Percentiles rank a stretch among this genome's conserved stretches.
Evolutionary conservation across 2,888 invertebrate genomes (phyloP).

Genomic region (Sialis fuliginosa): DNA sequence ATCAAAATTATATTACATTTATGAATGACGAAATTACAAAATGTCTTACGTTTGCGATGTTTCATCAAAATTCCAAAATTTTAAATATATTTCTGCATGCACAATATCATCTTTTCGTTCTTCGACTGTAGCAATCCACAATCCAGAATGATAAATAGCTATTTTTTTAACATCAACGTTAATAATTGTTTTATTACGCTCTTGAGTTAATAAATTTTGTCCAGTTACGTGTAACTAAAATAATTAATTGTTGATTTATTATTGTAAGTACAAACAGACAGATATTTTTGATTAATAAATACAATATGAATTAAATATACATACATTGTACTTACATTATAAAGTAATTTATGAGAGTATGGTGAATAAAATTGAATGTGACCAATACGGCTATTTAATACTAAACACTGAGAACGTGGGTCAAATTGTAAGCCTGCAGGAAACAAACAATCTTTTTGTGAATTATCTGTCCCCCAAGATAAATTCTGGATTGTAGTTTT

Average conservation of each 20-base stretch:
- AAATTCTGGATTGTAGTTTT: constrained; percentile 48
- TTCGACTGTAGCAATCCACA: constrained; percentile 60
- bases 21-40: constrained; percentile 2
- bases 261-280: neutral
- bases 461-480: constrained; percentile 33
- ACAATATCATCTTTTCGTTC: constrained; percentile 37
- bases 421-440: constrained; percentile 39
- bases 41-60: constrained; percentile 36
- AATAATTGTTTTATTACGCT: constrained; percentile 35
- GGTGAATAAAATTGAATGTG: constrained; percentile 59
- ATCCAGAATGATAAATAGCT: constrained; percentile 44
- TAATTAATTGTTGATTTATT: neutral
- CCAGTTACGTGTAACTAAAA: constrained; percentile 49
- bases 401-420: constrained; percentile 42
- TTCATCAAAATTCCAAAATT: constrained; percentile 53
- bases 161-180: constrained; percentile 47
- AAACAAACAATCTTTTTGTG: constrained; percentile 30
- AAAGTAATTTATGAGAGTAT: constrained; percentile 42
- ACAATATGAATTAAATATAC: no score
- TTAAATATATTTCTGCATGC: constrained; percentile 44
- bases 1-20: neutral
- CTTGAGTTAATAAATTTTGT: constrained; percentile 49
- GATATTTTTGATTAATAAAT: neutral
- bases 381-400: constrained; percentile 54
- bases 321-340: constrained; percentile 37